phyloP scores from a whole-genome alignment of 2,797 vertebrate species.

The Zalophus californianus region DNA sequence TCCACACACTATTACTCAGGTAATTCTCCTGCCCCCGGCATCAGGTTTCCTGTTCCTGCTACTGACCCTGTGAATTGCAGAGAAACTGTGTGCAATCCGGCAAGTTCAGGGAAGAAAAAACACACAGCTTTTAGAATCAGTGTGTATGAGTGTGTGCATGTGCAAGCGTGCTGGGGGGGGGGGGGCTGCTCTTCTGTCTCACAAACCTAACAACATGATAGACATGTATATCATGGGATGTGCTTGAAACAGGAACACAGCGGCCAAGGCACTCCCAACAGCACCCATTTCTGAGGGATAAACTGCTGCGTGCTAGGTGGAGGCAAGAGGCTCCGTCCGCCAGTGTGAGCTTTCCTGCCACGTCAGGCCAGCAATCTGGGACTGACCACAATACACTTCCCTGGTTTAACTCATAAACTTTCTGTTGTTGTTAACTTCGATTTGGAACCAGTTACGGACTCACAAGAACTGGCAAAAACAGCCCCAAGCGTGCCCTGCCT shows the following conservation, averaged over 20 bases:
- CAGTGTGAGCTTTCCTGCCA: not conserved
- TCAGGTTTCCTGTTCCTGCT: slow-evolving; percentile 60
- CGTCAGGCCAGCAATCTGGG: not conserved
- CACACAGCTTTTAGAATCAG: not conserved
- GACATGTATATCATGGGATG: not conserved
- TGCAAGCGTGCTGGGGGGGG: no score
- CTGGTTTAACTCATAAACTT: not conserved
- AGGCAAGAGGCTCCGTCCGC: not conserved
- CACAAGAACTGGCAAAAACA: not conserved
- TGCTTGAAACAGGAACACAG: not conserved
- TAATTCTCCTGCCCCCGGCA: slow-evolving; percentile 56
- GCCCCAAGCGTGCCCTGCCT: not conserved
- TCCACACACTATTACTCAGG: not conserved
- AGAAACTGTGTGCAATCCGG: not conserved
- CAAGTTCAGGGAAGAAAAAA: not conserved
- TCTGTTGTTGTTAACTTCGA: not conserved
- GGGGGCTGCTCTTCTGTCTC: not conserved
- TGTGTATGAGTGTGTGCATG: not conserved
- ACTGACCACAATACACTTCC: not conserved
- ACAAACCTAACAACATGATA: not conserved
- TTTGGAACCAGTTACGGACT: not conserved
- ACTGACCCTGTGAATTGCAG: not conserved
- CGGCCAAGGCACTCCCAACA: not conserved
- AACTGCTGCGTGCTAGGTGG: not conserved
- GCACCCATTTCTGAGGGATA: not conserved